phyloP scores from a whole-genome alignment of 2,797 vertebrate species.

The Platalea minor region DNA sequence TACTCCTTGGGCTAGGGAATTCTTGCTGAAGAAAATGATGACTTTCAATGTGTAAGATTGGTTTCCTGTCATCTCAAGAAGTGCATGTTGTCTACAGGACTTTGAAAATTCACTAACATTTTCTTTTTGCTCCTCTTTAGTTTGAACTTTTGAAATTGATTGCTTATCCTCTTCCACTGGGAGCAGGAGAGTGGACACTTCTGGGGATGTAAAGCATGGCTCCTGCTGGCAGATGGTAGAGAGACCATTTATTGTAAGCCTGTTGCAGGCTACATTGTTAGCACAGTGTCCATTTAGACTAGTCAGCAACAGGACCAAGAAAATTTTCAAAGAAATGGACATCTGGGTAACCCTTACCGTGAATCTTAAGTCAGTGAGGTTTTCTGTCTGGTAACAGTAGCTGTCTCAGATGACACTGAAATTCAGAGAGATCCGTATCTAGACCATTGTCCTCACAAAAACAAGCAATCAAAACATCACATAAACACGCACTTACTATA shows the following conservation, averaged over 20 bases:
- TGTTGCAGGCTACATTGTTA: fast-evolving
- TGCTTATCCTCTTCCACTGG: not conserved
- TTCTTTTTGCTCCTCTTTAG: not conserved
- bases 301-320: not conserved
- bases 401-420: not conserved
- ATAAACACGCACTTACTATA: not conserved
- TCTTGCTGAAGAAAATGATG: not conserved
- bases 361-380: not conserved
- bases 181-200: not conserved
- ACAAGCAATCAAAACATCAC: not conserved
- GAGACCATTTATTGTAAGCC: not conserved
- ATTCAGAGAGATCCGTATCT: not conserved
- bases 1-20: not conserved
- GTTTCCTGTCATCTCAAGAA: not conserved
- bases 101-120: not conserved
- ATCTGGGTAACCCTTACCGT: not conserved
- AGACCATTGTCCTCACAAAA: not conserved
- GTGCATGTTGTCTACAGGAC: not conserved
- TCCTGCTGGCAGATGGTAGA: not conserved
- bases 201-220: not conserved
- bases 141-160: not conserved
- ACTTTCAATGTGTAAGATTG: not conserved
- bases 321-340: not conserved
- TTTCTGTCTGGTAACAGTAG: not conserved
- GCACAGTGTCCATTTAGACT: not conserved